Evolutionary conservation across 92 coral and sea anemone species (phyloP), one percentile per base, ranked within the genome.

Genomic region (Palythoa caribaeorum): DNA sequence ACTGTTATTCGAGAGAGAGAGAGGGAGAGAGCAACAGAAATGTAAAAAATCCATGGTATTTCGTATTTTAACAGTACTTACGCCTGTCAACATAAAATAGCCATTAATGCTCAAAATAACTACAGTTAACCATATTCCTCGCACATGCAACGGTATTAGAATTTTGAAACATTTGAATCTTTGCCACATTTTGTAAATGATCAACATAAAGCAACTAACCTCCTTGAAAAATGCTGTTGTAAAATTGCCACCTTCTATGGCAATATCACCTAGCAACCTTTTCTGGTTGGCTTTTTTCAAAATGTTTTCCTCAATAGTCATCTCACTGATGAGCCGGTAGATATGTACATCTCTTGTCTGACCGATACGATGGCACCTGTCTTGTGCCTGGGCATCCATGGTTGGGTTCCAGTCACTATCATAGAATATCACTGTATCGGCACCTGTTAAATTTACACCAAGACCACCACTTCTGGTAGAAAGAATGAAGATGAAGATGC

Each of bases 391-490:
- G 15, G 99, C 99, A 88, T 96, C 99, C 99, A 96, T 96, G 7
- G 98, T 95, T 3, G 99, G 99, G 35, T 96, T 96, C 99, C 99
- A 96, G 87, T 96, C 99, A 79, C 99, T 96, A 73, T 96, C 99
- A 86, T 95, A 95, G 89, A 96, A 96, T 73, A 96, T 91, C 69
- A 96, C 99, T 1, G 99, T 96, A 83, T 96, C 99, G 37, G 99
- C 99, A 14, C 99, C 99, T 84, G 99, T 96, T 13, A 96, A 91
- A 81, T 96, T 96, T 16, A 96, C 99, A 78, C 99, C 99, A 39
- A 96, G 94, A 44, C 99, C 99, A 17, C 99, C 99, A 92, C 99
- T 96, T 65, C 99, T 98, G 0, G 99, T 96, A 19, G 99, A 96
- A 54, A 96, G 93, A 83, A 96, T 96, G 89, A 96, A 96, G 77